Percentiles rank a stretch among this genome's conserved stretches.
These are phyloP conservation scores for Antitype chi DNA, from an alignment of 2,888 invertebrate genomes.

Conservation along the genomic window DNA sequence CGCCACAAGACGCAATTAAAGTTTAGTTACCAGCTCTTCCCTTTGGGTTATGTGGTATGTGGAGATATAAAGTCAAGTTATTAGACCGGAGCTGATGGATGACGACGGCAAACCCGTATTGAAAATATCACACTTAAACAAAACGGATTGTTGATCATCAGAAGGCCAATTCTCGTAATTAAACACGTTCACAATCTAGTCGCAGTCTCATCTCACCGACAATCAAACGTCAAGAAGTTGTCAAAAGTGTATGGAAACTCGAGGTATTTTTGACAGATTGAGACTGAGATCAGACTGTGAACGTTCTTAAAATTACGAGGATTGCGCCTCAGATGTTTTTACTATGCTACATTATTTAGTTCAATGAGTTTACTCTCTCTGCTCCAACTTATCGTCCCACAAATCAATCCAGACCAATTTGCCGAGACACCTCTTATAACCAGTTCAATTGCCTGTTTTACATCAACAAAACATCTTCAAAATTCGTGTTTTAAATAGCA, in stretches of 20 bases:
- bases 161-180: too few relatives aligned
- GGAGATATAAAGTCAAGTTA: background rate
- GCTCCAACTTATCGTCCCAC: background rate
- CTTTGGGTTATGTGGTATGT: too few relatives aligned
- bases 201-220: too few relatives aligned
- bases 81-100: background rate
- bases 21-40: too few relatives aligned
- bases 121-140: background rate
- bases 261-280: too few relatives aligned
- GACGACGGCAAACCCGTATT: background rate
- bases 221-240: too few relatives aligned
- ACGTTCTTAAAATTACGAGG: too few relatives aligned
- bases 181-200: too few relatives aligned
- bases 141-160: background rate
- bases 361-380: background rate
- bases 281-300: too few relatives aligned
- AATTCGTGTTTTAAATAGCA: slow-evolving; percentile 58
- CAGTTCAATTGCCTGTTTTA: slow-evolving; percentile 48
- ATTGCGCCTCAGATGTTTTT: too few relatives aligned
- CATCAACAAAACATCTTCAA: slow-evolving; percentile 49
- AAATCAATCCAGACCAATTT: slow-evolving; percentile 50
- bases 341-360: background rate
- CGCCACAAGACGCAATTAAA: too few relatives aligned
- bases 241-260: too few relatives aligned
- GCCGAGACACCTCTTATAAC: slow-evolving; percentile 47